phyloP scores from a whole-genome alignment of 2,888 invertebrate species.

The Thymelicus acteon region DNA sequence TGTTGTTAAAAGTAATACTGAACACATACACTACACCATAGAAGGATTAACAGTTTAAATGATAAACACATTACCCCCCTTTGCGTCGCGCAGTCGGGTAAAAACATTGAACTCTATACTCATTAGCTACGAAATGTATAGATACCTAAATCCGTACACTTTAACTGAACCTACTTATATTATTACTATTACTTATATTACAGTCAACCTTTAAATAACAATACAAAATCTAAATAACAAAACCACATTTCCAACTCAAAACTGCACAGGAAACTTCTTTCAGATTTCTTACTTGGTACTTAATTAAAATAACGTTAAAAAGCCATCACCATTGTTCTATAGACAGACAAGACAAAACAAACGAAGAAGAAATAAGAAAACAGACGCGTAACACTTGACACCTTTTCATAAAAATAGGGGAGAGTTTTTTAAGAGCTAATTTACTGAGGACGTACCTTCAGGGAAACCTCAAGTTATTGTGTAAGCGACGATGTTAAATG shows the following conservation, averaged over 20 bases:
- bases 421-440: constrained; percentile 64
- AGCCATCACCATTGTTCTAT: constrained; percentile 56
- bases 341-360: constrained; percentile 42
- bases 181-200: too few relatives aligned
- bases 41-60: too few relatives aligned
- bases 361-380: constrained; percentile 44
- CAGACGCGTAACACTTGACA: constrained; percentile 56
- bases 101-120: too few relatives aligned
- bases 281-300: constrained; percentile 42
- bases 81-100: too few relatives aligned
- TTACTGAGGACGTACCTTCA: constrained; percentile 56
- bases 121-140: too few relatives aligned
- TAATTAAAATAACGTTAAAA: constrained; percentile 53
- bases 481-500: constrained; percentile 54
- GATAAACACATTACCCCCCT: too few relatives aligned
- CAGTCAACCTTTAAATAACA: too few relatives aligned
- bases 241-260: constrained; percentile 25
- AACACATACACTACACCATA: too few relatives aligned
- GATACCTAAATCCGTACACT: too few relatives aligned
- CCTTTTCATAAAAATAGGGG: constrained; percentile 49
- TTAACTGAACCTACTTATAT: too few relatives aligned
- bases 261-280: constrained; percentile 46
- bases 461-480: constrained; percentile 57
- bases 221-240: too few relatives aligned
- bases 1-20: too few relatives aligned